A percentile compares a stretch with the other conserved stretches of the same genome.
These are phyloP conservation scores for Molorchus minor DNA, from an alignment of 2,888 invertebrate genomes.

Conservation along the genomic window DNA sequence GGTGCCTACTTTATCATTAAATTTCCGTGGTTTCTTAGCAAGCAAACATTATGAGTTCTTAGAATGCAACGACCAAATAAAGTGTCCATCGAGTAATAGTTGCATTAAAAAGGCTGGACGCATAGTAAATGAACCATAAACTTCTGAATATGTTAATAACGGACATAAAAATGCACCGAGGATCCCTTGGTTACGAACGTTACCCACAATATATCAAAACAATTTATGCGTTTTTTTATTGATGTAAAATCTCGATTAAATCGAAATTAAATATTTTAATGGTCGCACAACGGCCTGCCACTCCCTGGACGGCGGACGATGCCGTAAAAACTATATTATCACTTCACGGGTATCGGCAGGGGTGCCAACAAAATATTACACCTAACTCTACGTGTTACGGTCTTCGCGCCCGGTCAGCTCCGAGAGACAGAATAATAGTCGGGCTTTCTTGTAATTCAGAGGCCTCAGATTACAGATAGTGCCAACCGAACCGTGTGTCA, in stretches of 20 bases:
- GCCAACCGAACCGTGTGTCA: constrained; percentile 31
- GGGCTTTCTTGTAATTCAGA: constrained; percentile 43
- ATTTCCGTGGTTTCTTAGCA: constrained; percentile 21
- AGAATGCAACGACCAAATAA: constrained; percentile 38
- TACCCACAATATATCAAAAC: constrained; percentile 50
- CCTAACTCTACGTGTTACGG: constrained; percentile 30
- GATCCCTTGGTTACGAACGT: constrained; percentile 22
- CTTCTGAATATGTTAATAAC: constrained; percentile 44
- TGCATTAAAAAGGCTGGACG: constrained; percentile 33
- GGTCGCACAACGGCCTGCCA: constrained; percentile 50
- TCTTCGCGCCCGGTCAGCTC: constrained; percentile 4
- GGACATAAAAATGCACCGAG: constrained; percentile 37
- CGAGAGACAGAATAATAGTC: constrained; percentile 38
- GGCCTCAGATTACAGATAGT: constrained; percentile 44
- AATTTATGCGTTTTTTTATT: constrained; percentile 60
- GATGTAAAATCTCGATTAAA: constrained; percentile 61
- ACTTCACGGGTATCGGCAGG: constrained; percentile 57
- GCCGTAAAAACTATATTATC: constrained; percentile 62
- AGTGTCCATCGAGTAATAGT: constrained; percentile 29
- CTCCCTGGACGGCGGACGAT: constrained; percentile 54
- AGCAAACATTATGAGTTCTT: constrained; percentile 32
- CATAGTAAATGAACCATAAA: constrained; percentile 42
- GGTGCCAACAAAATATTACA: constrained; percentile 58
- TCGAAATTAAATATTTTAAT: constrained; percentile 60
- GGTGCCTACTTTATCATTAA: constrained; percentile 10